phyloP scores from a whole-genome alignment of 2,113 vertebrate genomes.

The Capricornis sumatraensis region DNA sequence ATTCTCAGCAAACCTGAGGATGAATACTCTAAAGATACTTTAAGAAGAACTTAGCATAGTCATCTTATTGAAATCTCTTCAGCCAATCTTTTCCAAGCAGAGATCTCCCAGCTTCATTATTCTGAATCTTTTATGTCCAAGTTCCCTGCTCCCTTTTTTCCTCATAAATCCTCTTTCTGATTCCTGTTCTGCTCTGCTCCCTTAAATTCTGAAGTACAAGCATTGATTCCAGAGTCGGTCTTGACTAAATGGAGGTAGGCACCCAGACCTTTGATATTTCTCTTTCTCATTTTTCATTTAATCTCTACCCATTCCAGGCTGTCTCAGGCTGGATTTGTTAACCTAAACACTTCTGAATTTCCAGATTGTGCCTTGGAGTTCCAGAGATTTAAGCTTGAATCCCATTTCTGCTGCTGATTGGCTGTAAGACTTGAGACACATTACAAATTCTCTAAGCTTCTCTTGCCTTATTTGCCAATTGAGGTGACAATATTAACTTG shows the following conservation, averaged over 20 bases:
- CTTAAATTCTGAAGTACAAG: background rate
- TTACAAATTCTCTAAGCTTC: background rate
- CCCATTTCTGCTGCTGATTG: background rate
- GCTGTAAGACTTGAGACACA: background rate
- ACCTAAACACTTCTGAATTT: background rate
- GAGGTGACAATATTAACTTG: background rate
- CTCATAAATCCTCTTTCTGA: background rate
- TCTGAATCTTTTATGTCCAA: background rate
- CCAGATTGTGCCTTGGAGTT: background rate
- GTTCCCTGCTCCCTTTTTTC: fast-evolving
- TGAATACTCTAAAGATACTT: background rate
- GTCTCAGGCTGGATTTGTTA: background rate
- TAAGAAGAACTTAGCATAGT: background rate
- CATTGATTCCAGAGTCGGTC: background rate
- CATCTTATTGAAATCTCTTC: background rate
- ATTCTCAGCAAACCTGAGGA: background rate
- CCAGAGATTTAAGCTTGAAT: background rate
- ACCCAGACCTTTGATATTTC: background rate
- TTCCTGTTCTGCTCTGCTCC: background rate
- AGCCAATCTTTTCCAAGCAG: background rate
- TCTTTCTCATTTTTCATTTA: background rate
- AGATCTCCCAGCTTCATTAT: background rate
- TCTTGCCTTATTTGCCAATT: background rate
- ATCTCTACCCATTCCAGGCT: background rate
- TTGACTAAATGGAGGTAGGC: background rate